Evolutionary conservation across 2,888 invertebrate genomes (phyloP), one percentile per base, ranked within the genome.

Genomic region (Mesoligia furuncula): DNA sequence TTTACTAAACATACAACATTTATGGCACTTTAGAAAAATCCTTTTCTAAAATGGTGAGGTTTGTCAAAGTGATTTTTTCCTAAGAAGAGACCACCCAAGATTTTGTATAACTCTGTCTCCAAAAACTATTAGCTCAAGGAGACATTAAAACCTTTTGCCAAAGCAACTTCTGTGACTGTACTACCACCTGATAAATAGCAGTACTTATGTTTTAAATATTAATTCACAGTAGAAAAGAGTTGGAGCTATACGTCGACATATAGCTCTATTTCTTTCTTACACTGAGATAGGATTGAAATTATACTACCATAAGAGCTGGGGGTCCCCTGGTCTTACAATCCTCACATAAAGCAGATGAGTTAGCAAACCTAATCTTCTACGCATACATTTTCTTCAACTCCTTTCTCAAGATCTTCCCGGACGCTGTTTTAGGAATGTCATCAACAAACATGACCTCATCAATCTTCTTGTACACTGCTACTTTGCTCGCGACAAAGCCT

Each of bases 321-420:
- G 0, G 2, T 54, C 24, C 1, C 15, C 24, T 31, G 31, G 13
- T 67, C 11, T 36, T 27, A 9, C 5, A 27, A 59, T 36, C 59
- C 51, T 61, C 1, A 42, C 15, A 42, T 59, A 42, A 69, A 48
- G 64, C 15, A 61, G 57, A 15, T 13, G 15, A 74, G 57, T 65
- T 11, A 72, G 31, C 64, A 54, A 45, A 9, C 13, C 27, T 39
- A 36, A 36, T 17, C 9, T 65, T n/a, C 51, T 86, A 86, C 79
- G 93, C 92, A 84, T 96, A 95, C 92, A 95, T 95, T 83, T 95
- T 96, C 92, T 97, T 97, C 84, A 98, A 93, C 77, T 97, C 97
- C 85, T 97, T 97, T 80, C 98, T 97, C 86, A 98, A 94, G 88
- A 99, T 98, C 94, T 99, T 99, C 1, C 99, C 99, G 0, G 98